These are phyloP conservation scores for Cremastinae sp. DNA, from an alignment of 2,888 invertebrate genomes.

Conservation along the genomic window DNA sequence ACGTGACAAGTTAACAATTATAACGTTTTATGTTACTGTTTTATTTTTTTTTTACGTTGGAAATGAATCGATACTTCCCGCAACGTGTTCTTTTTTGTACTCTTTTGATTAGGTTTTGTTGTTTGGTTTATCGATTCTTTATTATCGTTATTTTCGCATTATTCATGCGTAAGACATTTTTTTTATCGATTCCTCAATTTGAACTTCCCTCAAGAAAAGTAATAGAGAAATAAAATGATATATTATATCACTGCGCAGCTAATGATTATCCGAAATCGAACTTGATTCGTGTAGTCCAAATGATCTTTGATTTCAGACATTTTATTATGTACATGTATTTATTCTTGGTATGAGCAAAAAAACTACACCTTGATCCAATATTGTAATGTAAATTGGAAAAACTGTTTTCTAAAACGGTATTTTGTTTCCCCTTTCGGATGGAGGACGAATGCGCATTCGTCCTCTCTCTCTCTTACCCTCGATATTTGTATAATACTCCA, in stretches of 20 bases:
- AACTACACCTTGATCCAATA: slow-evolving; percentile 59
- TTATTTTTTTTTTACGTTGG: slow-evolving; percentile 24
- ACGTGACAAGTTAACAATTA: slow-evolving; percentile 68
- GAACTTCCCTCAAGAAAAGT: slow-evolving; percentile 2
- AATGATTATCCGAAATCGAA: slow-evolving; percentile 29
- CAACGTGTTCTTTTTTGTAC: slow-evolving; percentile 72
- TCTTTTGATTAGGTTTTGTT: slow-evolving; percentile 77
- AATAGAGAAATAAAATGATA: slow-evolving; percentile 4
- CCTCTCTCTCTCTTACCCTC: slow-evolving; percentile 33
- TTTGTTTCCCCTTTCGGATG: too few species aligned
- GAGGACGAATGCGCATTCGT: too few species aligned
- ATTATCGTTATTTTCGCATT: neutral
- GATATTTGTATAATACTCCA: too few species aligned
- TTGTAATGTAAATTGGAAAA: slow-evolving; percentile 57
- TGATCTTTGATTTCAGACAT: slow-evolving; percentile 19
- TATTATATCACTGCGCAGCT: slow-evolving; percentile 34
- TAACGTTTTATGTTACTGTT: slow-evolving; percentile 4
- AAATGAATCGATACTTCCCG: slow-evolving; percentile 46
- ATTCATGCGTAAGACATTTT: slow-evolving; percentile 37
- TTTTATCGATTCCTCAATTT: slow-evolving; percentile 28
- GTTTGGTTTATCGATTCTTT: slow-evolving; percentile 71
- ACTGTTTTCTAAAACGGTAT: slow-evolving; percentile 53
- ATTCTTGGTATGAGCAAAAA: slow-evolving; percentile 46
- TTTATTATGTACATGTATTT: slow-evolving; percentile 4
- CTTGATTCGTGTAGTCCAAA: slow-evolving; percentile 31